Percentiles rank a stretch among this genome's conserved stretches.
Conservation (phyloP, 2,113 vertebrate genomes). For the Pterocles gutturalis region DNA sequence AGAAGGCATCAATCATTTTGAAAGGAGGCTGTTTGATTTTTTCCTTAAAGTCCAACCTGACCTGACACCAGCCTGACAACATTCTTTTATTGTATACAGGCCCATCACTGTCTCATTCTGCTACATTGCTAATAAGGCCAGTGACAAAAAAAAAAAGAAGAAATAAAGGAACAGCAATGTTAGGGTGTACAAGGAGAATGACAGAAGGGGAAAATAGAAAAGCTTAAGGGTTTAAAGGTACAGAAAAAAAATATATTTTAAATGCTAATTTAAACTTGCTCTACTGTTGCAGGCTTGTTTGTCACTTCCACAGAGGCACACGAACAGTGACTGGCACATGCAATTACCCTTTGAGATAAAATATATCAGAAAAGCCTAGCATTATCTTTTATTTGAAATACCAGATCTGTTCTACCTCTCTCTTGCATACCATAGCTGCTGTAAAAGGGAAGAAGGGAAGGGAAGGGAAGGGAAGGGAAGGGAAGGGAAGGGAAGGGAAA, state of each 20-base stretch:
- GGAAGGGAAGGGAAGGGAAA: too few relatives aligned
- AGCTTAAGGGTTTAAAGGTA: not conserved
- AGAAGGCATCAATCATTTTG: conserved; percentile 31
- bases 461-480: not conserved
- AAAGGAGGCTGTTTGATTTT: conserved; percentile 30
- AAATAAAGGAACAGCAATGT: not conserved
- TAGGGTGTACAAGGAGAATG: not conserved
- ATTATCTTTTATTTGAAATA: conserved; percentile 26
- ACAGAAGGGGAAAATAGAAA: not conserved
- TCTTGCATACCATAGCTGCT: not conserved
- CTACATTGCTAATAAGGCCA: not conserved
- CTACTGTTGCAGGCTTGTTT: not conserved
- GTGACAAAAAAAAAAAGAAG: not conserved
- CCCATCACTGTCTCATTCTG: not conserved
- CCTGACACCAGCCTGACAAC: conserved; percentile 30
- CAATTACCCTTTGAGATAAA: not conserved
- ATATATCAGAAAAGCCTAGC: not conserved
- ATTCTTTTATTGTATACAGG: not conserved
- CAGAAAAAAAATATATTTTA: not conserved
- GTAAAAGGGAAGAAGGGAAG: not conserved
- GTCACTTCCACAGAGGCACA: not conserved
- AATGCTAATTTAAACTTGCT: conserved; percentile 1
- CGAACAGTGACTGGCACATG: not conserved
- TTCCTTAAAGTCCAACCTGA: not conserved
- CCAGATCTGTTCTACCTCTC: not conserved